A percentile compares a stretch with the other conserved stretches of the same genome.
These are phyloP conservation scores for Pseudomyrmex sp. DNA, from an alignment of 1,140 invertebrate species.

Conservation along the genomic window DNA sequence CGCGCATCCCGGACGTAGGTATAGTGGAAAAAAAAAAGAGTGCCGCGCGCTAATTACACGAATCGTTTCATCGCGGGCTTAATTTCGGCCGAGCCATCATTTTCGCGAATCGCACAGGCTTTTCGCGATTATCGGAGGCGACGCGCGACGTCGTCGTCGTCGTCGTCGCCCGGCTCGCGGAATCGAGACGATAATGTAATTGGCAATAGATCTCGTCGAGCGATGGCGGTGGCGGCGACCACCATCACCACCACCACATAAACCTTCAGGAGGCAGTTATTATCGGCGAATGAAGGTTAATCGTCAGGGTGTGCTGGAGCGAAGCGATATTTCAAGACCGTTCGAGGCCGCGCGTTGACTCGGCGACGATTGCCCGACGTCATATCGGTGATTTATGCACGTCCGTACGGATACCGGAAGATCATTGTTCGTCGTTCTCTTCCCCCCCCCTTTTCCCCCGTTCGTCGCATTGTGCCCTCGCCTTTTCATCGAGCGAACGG, in stretches of 20 bases:
- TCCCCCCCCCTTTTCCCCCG: neutral
- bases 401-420: constrained; percentile 62
- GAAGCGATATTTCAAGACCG: constrained; percentile 51
- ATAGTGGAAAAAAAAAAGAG: constrained; percentile 3
- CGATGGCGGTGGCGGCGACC: neutral
- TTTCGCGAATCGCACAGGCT: neutral
- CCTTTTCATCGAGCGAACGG: constrained; percentile 36
- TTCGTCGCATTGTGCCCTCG: constrained; percentile 52
- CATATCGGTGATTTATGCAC: constrained; percentile 62
- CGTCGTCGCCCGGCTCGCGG: no score
- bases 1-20: neutral
- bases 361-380: constrained; percentile 61
- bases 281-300: constrained; percentile 50
- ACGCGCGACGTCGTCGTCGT: neutral
- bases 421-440: constrained; percentile 65
- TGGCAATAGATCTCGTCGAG: constrained; percentile 36
- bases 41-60: constrained; percentile 26
- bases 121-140: neutral
- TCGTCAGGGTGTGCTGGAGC: constrained; percentile 29
- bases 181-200: constrained; percentile 24
- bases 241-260: neutral
- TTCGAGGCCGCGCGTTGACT: constrained; percentile 21
- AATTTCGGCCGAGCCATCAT: neutral
- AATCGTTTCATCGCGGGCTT: constrained; percentile 9
- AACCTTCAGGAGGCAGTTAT: constrained; percentile 49